These are phyloP conservation scores for Frieseomelitta varia DNA, from an alignment of 1,140 invertebrate species.

Conservation along the genomic window DNA sequence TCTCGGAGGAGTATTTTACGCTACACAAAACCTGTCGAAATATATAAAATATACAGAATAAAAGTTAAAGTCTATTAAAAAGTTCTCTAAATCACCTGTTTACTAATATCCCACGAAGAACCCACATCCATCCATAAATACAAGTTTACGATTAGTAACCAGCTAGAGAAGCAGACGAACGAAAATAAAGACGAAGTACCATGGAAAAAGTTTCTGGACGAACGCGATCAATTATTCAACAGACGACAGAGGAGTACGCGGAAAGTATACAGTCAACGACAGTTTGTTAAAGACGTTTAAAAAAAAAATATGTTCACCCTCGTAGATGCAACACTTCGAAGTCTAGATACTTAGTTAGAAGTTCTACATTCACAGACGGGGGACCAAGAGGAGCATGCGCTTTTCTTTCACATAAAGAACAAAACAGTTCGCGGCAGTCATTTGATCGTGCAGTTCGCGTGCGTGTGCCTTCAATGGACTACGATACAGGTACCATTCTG, in stretches of 20 bases:
- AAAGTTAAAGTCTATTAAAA: too few species aligned
- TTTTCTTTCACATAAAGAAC: not conserved
- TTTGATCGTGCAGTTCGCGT: not conserved
- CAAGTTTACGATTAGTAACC: not conserved
- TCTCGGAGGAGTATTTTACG: too few species aligned
- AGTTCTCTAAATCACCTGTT: too few species aligned
- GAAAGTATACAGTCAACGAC: not conserved
- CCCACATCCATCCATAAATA: not conserved
- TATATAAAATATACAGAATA: too few species aligned
- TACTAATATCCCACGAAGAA: not conserved
- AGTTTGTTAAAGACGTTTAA: not conserved
- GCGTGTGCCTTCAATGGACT: slow-evolving; percentile 26
- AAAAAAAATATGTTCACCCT: not conserved
- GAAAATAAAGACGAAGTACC: not conserved
- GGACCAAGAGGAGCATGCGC: slow-evolving; percentile 12
- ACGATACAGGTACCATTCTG: not conserved
- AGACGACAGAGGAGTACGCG: too few species aligned
- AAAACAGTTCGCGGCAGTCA: not conserved
- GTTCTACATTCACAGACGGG: not conserved
- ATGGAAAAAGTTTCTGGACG: not conserved
- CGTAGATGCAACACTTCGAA: not conserved
- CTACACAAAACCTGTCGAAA: too few species aligned
- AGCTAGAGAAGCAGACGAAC: not conserved
- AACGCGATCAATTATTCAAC: slow-evolving; percentile 8
- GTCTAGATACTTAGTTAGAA: not conserved